Evolutionary conservation across 2,888 invertebrate genomes (phyloP).

Genomic region (Campoletis raptor): DNA sequence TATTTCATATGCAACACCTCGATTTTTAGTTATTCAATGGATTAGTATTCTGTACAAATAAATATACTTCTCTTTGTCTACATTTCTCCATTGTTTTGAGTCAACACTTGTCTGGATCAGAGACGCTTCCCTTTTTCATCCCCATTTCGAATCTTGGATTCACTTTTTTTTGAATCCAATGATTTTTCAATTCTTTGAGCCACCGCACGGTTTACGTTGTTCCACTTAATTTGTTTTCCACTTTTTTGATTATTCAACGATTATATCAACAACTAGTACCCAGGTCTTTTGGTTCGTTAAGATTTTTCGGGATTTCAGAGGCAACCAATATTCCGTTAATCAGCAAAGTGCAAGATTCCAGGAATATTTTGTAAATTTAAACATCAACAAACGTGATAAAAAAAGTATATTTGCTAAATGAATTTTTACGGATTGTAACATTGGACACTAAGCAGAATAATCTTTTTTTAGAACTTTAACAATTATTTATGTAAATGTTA

Average conservation of each 20-base stretch:
- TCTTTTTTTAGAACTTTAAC: background rate
- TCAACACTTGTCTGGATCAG: background rate
- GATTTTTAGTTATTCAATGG: constrained; percentile 21
- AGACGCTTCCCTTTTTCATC: background rate
- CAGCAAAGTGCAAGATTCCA: background rate
- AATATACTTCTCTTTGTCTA: constrained; percentile 32
- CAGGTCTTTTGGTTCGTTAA: no score
- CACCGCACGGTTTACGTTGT: no score
- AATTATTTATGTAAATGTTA: background rate
- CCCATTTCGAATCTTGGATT: background rate
- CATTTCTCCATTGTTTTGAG: background rate
- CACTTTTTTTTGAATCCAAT: background rate
- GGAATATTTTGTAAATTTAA: background rate
- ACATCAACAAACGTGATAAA: no score
- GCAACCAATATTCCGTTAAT: no score
- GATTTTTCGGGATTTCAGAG: no score
- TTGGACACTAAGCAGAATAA: no score
- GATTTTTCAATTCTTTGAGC: background rate
- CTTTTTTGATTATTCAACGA: no score
- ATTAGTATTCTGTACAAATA: constrained; percentile 22
- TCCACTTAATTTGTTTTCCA: no score
- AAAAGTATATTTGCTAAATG: background rate
- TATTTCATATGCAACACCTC: background rate
- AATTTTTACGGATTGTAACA: background rate
- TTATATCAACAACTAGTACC: no score